Conservation (phyloP, 2,113 vertebrate genomes). For the Bubo bubo region DNA sequence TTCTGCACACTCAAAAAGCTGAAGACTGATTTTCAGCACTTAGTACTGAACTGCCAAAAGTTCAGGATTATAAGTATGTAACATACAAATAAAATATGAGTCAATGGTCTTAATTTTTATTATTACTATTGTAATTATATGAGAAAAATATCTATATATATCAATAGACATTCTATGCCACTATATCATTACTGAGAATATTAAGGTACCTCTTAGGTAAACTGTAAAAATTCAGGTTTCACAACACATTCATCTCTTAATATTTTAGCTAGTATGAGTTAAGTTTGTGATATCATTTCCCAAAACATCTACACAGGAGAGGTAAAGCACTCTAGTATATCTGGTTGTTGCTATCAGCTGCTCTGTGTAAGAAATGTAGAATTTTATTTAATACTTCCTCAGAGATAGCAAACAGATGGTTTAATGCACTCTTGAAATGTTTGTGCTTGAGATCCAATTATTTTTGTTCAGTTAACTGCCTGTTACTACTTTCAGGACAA, state of each 20-base stretch:
- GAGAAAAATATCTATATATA: neutral
- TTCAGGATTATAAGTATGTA: neutral
- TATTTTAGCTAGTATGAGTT: neutral
- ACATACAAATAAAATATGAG: neutral
- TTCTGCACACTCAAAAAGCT: neutral
- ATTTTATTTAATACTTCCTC: conserved; percentile 32
- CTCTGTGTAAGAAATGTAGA: neutral
- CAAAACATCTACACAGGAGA: neutral
- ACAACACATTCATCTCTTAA: neutral
- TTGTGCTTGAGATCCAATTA: neutral
- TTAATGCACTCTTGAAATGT: neutral
- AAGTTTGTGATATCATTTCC: neutral
- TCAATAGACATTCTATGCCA: neutral
- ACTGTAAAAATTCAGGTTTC: neutral
- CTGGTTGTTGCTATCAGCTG: neutral
- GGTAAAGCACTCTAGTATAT: neutral
- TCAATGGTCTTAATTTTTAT: neutral
- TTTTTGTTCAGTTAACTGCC: conserved; percentile 3
- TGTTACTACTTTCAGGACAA: neutral
- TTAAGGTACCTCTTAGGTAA: neutral
- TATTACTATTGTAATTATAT: neutral
- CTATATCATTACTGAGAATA: neutral
- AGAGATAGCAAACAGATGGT: conserved; percentile 22
- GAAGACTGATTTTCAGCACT: neutral
- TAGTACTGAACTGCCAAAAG: neutral